Percentiles rank a stretch among this genome's conserved stretches.
Evolutionary conservation across 2,888 invertebrate species (phyloP).

Genomic region (Trachelus stipa): DNA sequence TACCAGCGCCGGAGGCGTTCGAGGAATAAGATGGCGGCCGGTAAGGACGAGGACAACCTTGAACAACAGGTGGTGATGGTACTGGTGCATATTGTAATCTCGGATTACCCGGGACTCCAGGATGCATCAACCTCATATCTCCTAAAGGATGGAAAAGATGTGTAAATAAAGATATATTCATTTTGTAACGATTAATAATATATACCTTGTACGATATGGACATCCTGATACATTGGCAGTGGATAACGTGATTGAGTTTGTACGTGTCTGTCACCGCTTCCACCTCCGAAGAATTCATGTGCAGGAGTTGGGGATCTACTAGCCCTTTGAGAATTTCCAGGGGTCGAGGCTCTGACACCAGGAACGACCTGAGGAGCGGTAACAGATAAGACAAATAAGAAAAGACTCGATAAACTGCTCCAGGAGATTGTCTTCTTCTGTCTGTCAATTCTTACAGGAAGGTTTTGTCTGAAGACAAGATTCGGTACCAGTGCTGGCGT

Average conservation of each 20-base stretch:
- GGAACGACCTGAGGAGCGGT: constrained; percentile 45
- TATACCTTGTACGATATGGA: constrained; percentile 62
- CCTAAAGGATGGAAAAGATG: constrained; percentile 25
- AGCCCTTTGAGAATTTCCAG: constrained; percentile 59
- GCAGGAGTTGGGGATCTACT: constrained; percentile 63
- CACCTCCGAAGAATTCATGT: constrained; percentile 57
- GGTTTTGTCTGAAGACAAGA: constrained; percentile 61
- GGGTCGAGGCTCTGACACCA: constrained; percentile 59
- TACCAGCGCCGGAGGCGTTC: constrained; percentile 57
- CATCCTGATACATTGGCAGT: constrained; percentile 65
- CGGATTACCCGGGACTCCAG: constrained; percentile 58
- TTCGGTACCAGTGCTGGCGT: constrained; percentile 59
- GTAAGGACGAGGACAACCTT: constrained; percentile 60
- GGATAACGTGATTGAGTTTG: constrained; percentile 62
- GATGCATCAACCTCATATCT: constrained; percentile 63
- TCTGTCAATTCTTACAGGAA: constrained; percentile 49
- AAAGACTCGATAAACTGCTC: neutral
- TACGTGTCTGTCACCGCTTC: constrained; percentile 58
- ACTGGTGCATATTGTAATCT: constrained; percentile 60
- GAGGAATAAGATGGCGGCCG: constrained; percentile 61
- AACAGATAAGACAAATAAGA: neutral
- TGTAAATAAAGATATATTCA: neutral
- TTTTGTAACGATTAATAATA: neutral
- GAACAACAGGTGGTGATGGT: constrained; percentile 62
- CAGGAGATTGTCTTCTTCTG: neutral